Evolutionary conservation across 2,797 vertebrate genomes (phyloP).

Genomic region (Amblyraja radiata): DNA sequence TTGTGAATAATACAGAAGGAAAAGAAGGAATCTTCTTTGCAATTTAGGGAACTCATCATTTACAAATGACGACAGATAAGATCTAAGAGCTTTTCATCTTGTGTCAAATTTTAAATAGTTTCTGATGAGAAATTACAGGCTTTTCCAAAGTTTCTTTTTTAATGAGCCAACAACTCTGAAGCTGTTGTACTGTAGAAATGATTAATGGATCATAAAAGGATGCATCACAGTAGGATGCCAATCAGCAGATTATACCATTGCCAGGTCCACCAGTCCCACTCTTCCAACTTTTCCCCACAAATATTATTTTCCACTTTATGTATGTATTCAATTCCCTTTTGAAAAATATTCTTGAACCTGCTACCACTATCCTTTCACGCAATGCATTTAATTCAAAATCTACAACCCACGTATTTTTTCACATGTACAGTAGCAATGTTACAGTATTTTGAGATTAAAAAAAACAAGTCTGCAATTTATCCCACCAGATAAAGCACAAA

Average conservation of each 20-base stretch:
- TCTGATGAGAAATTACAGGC: background rate
- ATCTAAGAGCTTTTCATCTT: background rate
- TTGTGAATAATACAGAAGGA: background rate
- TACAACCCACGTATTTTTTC: no score
- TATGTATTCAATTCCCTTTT: background rate
- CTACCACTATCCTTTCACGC: background rate
- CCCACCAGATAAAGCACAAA: no score
- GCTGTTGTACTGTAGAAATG: background rate
- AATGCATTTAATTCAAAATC: background rate
- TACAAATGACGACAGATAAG: background rate
- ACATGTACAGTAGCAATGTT: no score
- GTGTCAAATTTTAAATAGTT: background rate
- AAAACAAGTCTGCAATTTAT: no score
- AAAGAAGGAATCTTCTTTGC: background rate
- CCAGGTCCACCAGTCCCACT: background rate
- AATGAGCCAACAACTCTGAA: background rate
- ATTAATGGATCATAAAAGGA: background rate
- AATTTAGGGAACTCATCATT: conserved; percentile 5
- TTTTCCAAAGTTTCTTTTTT: background rate
- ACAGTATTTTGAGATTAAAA: no score
- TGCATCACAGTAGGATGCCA: background rate
- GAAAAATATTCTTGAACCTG: background rate
- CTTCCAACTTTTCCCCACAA: background rate
- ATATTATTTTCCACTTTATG: background rate
- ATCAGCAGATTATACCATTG: background rate